phyloP scores from a whole-genome alignment of 2,888 invertebrate genomes.

The Perizoma flavofasciatum region DNA sequence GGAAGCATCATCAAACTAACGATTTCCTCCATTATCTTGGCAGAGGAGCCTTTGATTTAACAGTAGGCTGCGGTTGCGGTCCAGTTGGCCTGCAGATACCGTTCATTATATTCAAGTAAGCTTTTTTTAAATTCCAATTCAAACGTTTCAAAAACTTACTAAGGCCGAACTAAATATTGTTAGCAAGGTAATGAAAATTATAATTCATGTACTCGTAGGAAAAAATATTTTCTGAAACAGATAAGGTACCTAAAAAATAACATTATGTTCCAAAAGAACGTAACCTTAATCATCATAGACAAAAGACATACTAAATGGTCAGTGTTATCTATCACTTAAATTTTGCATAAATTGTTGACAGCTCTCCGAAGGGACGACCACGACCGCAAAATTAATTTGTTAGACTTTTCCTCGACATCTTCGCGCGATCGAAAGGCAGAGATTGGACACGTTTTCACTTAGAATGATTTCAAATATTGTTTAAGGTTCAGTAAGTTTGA shows the following conservation, averaged over 20 bases:
- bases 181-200: too few species aligned
- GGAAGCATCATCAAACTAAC: constrained; percentile 14
- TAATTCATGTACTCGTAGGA: too few species aligned
- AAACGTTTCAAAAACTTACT: constrained; percentile 5
- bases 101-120: constrained; percentile 19
- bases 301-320: too few species aligned
- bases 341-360: constrained; percentile 13
- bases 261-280: too few species aligned
- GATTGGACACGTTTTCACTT: constrained; percentile 33
- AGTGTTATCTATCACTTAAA: constrained; percentile 9
- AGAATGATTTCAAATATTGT: constrained; percentile 8
- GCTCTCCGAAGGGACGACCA: constrained; percentile 18
- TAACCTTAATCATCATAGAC: too few species aligned
- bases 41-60: constrained; percentile 7
- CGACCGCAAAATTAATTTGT: constrained; percentile 39
- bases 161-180: not conserved
- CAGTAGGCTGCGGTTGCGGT: constrained; percentile 28
- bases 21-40: constrained; percentile 12
- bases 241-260: too few species aligned
- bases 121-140: constrained; percentile 11
- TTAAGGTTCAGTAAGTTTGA: not conserved
- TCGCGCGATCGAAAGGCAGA: constrained; percentile 1
- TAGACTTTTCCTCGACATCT: constrained; percentile 30
- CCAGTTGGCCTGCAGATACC: constrained; percentile 14
- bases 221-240: too few species aligned